Evolutionary conservation across 1,140 invertebrate genomes (phyloP), one percentile per base, ranked within the genome.

Genomic region (Drosophila aff.): DNA sequence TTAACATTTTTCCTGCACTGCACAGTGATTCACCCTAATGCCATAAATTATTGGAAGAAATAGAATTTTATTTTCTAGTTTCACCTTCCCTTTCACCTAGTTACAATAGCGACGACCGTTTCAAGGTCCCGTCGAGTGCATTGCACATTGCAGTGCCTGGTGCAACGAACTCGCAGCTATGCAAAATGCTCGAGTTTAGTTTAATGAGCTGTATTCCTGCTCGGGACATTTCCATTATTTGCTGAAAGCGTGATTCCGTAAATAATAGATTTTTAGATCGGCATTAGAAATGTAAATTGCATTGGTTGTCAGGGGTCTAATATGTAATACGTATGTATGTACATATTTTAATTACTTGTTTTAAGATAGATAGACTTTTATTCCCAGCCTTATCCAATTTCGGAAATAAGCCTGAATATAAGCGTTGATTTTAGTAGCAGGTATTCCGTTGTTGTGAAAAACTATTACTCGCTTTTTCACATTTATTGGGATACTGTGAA

Each of bases 121-220:
- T 67, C 67, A 68, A 68, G 67, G 67, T 44, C 67, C 41, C 23
- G 0, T 33, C 53, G 69, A 72, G 69, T 72, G 69, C 67, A 73
- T 52, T 72, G 44, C 16, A 52, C 59, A 68, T 18, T 47, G 58
- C 55, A 55, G n/a, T 52, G 49, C 46, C 31, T 55, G 47, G 83
- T 86, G 83, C 83, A 87, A 83, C 80, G 80, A 87, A 87, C 84
- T 87, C 63, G 26, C 46, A 43, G 68, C 58, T 85, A 81, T 77
- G 66, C 57, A 15, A 73, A 52, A 50, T 63, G 57, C 11, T 55
- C 44, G 21, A 40, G 61, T 78, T 52, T 41, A 60, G 28, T 63
- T 59, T 41, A 26, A 53, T 71, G 53, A 31, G 52, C 11, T 59
- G 31, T 36, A 46, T 63, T 47, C 26, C 40, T 61, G 38, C 18